These are phyloP conservation scores for Phrynocephalus guinanensis DNA, from an alignment of 2,797 vertebrate species.

Conservation along the genomic window DNA sequence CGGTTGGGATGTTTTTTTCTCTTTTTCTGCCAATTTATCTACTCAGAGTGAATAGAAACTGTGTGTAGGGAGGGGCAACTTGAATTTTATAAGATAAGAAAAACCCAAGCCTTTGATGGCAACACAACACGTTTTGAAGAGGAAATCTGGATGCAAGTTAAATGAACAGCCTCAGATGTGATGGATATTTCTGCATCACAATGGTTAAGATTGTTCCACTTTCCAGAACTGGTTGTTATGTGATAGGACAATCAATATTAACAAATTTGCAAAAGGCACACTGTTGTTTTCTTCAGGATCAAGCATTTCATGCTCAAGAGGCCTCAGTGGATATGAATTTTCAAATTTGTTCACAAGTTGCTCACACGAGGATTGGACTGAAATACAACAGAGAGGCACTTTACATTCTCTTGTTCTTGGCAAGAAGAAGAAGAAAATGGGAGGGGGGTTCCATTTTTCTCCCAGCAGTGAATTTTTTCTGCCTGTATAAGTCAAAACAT, in stretches of 20 bases:
- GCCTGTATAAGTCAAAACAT: too few species aligned
- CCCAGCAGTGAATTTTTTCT: too few species aligned
- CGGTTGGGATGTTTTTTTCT: not conserved
- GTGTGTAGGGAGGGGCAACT: not conserved
- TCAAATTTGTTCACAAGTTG: not conserved
- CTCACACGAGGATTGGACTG: not conserved
- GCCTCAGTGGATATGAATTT: not conserved
- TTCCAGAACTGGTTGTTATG: constrained; percentile 10
- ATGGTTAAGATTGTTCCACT: constrained; percentile 10
- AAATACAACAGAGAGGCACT: not conserved
- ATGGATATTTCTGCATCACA: constrained; percentile 19
- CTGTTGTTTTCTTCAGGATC: not conserved
- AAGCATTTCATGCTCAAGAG: constrained; percentile 14
- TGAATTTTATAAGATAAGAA: constrained; percentile 2
- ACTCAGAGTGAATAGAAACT: not conserved
- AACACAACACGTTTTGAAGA: not conserved
- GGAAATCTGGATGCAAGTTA: constrained; percentile 26
- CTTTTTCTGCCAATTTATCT: not conserved
- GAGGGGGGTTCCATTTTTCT: too few species aligned
- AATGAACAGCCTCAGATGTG: not conserved
- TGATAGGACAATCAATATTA: not conserved
- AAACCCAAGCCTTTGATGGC: constrained; percentile 17
- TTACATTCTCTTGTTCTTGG: too few species aligned
- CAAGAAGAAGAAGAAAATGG: too few species aligned
- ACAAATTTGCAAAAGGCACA: constrained; percentile 13